phyloP scores from a whole-genome alignment of 2,113 vertebrate genomes.

The Megaceryle maxima region DNA sequence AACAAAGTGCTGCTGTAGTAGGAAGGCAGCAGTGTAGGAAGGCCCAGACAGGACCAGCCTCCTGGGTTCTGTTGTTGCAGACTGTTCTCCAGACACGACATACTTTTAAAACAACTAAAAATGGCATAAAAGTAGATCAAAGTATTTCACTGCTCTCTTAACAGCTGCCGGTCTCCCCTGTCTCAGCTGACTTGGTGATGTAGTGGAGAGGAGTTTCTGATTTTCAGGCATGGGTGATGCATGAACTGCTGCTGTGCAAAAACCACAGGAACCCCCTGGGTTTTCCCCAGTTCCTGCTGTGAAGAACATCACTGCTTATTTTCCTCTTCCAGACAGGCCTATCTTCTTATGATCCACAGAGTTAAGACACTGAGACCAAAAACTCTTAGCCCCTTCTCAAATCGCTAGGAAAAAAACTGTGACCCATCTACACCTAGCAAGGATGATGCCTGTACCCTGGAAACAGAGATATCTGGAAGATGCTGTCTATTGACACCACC shows the following conservation, averaged over 20 bases:
- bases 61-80: background rate
- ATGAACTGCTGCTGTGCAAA: background rate
- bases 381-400: background rate
- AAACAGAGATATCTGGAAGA: background rate
- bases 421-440: background rate
- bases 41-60: background rate
- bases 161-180: background rate
- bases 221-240: fast-evolving
- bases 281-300: background rate
- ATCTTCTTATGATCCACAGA: background rate
- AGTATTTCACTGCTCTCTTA: background rate
- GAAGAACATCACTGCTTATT: background rate
- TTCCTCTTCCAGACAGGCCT: background rate
- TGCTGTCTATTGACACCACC: background rate
- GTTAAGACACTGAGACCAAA: background rate
- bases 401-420: background rate
- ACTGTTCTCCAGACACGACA: background rate
- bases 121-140: background rate
- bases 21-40: background rate
- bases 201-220: background rate
- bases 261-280: background rate
- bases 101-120: background rate
- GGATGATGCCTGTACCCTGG: background rate
- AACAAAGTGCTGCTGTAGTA: background rate
- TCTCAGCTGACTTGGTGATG: background rate